Percentiles rank a stretch among this genome's conserved stretches.
Conservation (phyloP, 2,888 invertebrate species). For the Drepana falcataria region DNA sequence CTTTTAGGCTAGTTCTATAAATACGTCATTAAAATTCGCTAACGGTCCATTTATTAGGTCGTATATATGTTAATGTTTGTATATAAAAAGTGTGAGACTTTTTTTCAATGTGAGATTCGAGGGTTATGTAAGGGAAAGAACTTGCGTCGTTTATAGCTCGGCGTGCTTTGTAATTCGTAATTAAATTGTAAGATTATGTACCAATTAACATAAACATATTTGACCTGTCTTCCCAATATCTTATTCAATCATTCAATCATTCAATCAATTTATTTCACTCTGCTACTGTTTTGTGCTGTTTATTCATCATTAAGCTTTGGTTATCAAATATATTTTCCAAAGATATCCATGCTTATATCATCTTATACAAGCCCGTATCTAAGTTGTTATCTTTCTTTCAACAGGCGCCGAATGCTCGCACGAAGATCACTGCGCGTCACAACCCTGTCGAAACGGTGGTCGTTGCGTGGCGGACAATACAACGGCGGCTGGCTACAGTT, state of each 20-base stretch:
- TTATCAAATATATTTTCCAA: too few relatives aligned
- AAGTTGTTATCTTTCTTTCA: conserved; percentile 17
- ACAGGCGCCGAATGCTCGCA: conserved; percentile 91
- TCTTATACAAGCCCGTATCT: conserved; percentile 8
- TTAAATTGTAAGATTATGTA: not conserved
- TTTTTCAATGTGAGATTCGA: not conserved
- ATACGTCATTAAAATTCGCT: conserved; percentile 11
- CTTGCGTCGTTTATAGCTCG: not conserved
- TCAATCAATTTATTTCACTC: too few relatives aligned
- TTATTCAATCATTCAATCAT: too few relatives aligned
- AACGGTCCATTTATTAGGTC: conserved; percentile 11
- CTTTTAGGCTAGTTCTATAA: conserved; percentile 6
- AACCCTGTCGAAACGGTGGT: conserved; percentile 95
- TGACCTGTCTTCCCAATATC: too few relatives aligned
- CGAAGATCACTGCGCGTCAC: conserved; percentile 94
- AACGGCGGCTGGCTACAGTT: conserved; percentile 86
- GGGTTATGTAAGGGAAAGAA: too few relatives aligned
- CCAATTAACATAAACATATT: too few relatives aligned
- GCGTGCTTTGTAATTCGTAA: not conserved
- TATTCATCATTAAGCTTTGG: too few relatives aligned
- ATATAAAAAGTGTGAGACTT: not conserved
- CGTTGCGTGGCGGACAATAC: conserved; percentile 87
- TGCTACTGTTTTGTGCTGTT: too few relatives aligned
- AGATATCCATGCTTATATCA: too few relatives aligned
- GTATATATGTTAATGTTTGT: conserved; percentile 11